Base-by-base conservation (phyloP, 2,888 invertebrate genomes). In the Stegophylla sp. region DNA sequence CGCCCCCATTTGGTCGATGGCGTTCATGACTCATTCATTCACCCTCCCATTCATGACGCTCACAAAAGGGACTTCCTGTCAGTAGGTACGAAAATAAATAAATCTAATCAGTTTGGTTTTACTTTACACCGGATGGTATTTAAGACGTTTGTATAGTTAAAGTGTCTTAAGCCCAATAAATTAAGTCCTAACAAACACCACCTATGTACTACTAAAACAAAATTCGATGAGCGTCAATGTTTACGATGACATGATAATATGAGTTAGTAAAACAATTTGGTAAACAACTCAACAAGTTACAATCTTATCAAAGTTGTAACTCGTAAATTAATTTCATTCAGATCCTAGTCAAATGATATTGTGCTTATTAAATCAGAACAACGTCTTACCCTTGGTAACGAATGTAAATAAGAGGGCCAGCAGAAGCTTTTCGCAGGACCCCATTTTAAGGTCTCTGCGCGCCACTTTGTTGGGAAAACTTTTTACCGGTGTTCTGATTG, bases 11-110 rank as follows among this genome's bases (percentile, higher is more conserved):
- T 45, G 41, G 64, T 51, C 79, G 63, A 61, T 20, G 63, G 34
- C 20, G 79, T 61, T 41, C 71, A 23, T 79, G 79, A 79, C 79
- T 79, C 79, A 79, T 71, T 69, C 71, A 12, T 34, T 63, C 79
- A 79, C 79, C 79, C 77, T n/a, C 34, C 71, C 69, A 20, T 77
- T 69, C 59, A 34, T 56, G 26, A 43, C 41, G 20, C 12, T 28
- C 20, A 75, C 75, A 66, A 75, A 75, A 66, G 75, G 43, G 43
- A 75, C 75, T 66, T 75, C 75, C 77, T 67, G 77, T 15, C 67
- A 56, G 23, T 20, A 53, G 0, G 43, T 15, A 34, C n/a, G n/a
- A 43, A 45, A 43, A 34, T 28, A 51, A 51, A 15, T 13, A 53
- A 75, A 53, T 53, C 45, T 12, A n/a, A 56, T 51, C 26, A 26